Conservation (phyloP, 2,113 vertebrate species). For the Lathamus discolor region DNA sequence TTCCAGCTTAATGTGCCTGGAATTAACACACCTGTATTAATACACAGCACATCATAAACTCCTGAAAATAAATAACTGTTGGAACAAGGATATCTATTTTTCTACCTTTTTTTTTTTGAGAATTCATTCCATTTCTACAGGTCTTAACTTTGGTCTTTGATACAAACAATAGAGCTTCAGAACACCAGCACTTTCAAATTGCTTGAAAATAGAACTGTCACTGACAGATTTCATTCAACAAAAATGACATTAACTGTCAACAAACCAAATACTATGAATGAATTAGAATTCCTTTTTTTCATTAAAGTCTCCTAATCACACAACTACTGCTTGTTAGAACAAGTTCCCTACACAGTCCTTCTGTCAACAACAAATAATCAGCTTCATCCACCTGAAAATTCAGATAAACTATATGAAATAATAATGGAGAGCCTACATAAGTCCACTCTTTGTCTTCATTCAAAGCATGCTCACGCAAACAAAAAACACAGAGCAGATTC, state of each 20-base stretch:
- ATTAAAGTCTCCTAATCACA: conserved; percentile 67
- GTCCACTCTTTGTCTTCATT: conserved; percentile 48
- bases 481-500: not conserved
- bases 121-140: not conserved
- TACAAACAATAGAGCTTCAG: conserved; percentile 33
- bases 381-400: conserved; percentile 64
- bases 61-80: not conserved
- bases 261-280: conserved; percentile 34
- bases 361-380: conserved; percentile 76
- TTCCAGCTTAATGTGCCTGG: not conserved
- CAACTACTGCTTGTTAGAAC: conserved; percentile 73
- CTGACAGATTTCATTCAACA: conserved; percentile 55
- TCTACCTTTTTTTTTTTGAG: not conserved
- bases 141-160: conserved; percentile 1
- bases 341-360: conserved; percentile 43
- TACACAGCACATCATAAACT: not conserved
- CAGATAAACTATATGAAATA: conserved; percentile 13
- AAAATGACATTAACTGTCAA: conserved; percentile 73
- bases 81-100: not conserved
- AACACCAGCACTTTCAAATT: conserved; percentile 39
- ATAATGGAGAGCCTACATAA: not conserved
- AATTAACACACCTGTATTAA: not conserved
- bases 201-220: conserved; percentile 49
- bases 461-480: not conserved
- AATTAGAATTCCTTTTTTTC: conserved; percentile 63